Evolutionary conservation across 2,797 vertebrate genomes (phyloP), one percentile per base, ranked within the genome.

Genomic region (Cetoscarus ocellatus): DNA sequence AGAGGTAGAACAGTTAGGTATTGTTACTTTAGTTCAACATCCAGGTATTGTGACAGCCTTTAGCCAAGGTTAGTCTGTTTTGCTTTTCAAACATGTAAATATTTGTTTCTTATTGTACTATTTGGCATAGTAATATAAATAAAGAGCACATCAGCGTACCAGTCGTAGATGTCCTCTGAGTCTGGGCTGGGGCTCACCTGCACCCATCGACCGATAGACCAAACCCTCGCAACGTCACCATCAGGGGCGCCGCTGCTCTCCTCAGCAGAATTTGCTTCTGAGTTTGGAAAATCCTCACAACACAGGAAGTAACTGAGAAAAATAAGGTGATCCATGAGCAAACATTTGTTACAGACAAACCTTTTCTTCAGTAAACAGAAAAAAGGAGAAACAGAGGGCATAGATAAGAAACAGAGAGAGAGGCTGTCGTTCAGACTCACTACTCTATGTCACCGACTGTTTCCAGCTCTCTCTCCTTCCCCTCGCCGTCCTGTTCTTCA

Each of bases 171-270:
- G 73, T 95, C 87, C 1, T 92, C 89, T 15, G 93, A 90, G 11
- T 84, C 19, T 0, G 92, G 92, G 0, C 93, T 82, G 3, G 96
- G 95, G 27, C 87, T 83, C 10, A 91, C 85, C 77, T 95, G 95
- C 45, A 95, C 77, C 96, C 96, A 97, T 67, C 88, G 92, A 14
- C 96, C 96, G 3, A 97, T 94, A 64, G 95, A 96, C 96, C 96
- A 97, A 74, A 80, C 80, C 71, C 79, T 87, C 38, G 56, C 27
- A 13, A 45, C 3, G 1, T 18, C 5, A 6, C 6, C 14, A 0
- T 34, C 9, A 39, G 55, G 19, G n/a, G 6, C 3, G 0, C 7
- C 47, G 51, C 48, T 52, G 61, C 1, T 73, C 35, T 67, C 79
- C 43, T 38, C 68, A 38, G 67, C 77, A 34, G 13, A 70, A 6